Percentiles rank a stretch among this genome's conserved stretches.
These are phyloP conservation scores for Variabilichromis moorii DNA, from an alignment of 2,113 vertebrate species.

Conservation along the genomic window DNA sequence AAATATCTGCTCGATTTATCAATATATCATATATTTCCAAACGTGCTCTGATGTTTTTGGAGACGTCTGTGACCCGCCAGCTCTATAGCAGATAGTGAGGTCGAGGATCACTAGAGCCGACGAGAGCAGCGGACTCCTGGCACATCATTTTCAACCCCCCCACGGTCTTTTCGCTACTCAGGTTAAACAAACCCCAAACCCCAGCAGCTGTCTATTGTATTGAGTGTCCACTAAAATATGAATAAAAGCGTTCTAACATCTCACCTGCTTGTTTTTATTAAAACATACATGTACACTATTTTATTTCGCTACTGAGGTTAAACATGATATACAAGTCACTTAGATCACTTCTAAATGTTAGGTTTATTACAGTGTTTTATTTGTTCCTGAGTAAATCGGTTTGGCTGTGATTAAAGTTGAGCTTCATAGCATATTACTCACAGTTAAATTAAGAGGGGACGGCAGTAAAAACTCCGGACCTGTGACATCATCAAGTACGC, in stretches of 20 bases:
- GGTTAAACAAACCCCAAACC: neutral
- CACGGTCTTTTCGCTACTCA: neutral
- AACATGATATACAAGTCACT: neutral
- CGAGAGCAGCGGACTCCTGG: accelerated
- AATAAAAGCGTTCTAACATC: neutral
- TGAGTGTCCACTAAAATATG: neutral
- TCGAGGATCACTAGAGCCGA: neutral
- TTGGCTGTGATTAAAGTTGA: neutral
- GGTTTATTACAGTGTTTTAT: neutral
- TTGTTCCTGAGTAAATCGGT: neutral
- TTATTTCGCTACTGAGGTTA: neutral
- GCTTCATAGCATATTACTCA: neutral
- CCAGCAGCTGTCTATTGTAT: neutral
- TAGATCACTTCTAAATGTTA: neutral
- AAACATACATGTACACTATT: neutral
- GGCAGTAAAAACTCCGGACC: neutral
- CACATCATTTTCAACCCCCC: neutral
- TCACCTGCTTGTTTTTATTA: neutral
- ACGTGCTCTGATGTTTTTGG: accelerated
- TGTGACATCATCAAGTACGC: neutral
- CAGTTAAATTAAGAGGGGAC: neutral
- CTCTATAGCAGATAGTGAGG: neutral
- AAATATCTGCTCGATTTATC: too few species aligned
- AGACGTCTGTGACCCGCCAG: neutral
- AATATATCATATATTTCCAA: neutral